Evolutionary conservation across 2,888 invertebrate species (phyloP).

Genomic region (Eupithecia vulgata): DNA sequence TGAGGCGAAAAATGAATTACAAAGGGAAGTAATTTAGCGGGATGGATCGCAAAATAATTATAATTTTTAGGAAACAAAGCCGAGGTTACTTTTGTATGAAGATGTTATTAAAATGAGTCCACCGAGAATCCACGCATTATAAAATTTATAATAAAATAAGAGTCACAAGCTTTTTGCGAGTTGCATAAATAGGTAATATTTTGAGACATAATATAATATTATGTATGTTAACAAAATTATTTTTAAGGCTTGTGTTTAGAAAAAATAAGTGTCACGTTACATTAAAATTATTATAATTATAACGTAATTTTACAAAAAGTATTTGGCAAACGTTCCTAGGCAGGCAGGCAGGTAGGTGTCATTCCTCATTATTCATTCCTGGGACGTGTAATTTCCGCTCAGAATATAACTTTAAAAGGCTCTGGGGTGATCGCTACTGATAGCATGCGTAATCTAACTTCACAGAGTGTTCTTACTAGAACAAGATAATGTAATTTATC

Average conservation of each 20-base stretch:
- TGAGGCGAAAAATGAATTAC: constrained; percentile 36
- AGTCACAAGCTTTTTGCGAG: neutral
- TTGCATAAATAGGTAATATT: neutral
- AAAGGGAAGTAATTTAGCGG: constrained; percentile 40
- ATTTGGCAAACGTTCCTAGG: neutral
- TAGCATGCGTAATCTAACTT: neutral
- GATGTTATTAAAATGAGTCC: neutral
- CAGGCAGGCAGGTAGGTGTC: constrained; percentile 11
- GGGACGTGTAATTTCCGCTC: constrained; percentile 19
- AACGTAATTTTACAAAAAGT: neutral
- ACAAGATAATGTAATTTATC: neutral
- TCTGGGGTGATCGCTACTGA: neutral
- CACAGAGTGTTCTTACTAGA: neutral
- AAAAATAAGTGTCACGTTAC: neutral
- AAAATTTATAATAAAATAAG: neutral
- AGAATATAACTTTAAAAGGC: constrained; percentile 4
- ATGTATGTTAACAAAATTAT: neutral
- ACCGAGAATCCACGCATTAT: neutral
- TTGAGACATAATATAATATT: neutral
- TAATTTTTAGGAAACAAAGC: constrained; percentile 29
- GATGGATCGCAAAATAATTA: constrained; percentile 43
- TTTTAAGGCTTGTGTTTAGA: neutral
- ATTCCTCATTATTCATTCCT: constrained; percentile 15
- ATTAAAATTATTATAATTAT: neutral
- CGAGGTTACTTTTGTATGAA: constrained; percentile 27